Conservation (phyloP, 2,113 vertebrate species). For the Cephalopterus ornatus region DNA sequence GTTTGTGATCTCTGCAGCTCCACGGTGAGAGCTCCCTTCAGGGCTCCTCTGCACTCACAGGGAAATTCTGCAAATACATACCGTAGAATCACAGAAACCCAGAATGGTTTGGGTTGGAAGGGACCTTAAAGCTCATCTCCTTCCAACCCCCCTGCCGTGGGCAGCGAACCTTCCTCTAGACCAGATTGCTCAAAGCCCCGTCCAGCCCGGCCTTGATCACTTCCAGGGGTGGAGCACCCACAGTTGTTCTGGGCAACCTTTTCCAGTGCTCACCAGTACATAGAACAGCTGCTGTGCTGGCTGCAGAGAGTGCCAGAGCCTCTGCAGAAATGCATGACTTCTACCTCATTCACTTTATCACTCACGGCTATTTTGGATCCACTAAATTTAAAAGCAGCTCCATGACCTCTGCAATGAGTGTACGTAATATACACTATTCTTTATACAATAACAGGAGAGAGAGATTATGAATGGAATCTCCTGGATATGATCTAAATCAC, state of each 20-base stretch:
- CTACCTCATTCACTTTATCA: background rate
- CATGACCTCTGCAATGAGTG: background rate
- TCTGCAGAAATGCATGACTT: background rate
- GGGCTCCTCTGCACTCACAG: accelerated
- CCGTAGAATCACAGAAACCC: background rate
- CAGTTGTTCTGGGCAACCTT: background rate
- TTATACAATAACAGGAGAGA: background rate
- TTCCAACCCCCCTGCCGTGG: background rate
- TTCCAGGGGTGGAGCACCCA: background rate
- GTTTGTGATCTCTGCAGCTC: background rate
- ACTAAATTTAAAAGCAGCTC: background rate
- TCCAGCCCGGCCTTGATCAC: background rate
- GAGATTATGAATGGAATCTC: background rate
- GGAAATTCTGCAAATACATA: background rate
- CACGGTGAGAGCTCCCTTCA: background rate
- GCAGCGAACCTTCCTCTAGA: background rate
- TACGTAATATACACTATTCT: accelerated
- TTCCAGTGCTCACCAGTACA: background rate
- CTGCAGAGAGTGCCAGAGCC: background rate
- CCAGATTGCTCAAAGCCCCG: no score
- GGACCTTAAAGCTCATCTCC: background rate
- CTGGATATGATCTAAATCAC: background rate
- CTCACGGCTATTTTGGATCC: background rate
- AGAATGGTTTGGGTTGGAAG: background rate
- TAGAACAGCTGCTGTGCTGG: background rate